Conservation (phyloP, 2,888 invertebrate species). For the Apotomis turbidana region DNA sequence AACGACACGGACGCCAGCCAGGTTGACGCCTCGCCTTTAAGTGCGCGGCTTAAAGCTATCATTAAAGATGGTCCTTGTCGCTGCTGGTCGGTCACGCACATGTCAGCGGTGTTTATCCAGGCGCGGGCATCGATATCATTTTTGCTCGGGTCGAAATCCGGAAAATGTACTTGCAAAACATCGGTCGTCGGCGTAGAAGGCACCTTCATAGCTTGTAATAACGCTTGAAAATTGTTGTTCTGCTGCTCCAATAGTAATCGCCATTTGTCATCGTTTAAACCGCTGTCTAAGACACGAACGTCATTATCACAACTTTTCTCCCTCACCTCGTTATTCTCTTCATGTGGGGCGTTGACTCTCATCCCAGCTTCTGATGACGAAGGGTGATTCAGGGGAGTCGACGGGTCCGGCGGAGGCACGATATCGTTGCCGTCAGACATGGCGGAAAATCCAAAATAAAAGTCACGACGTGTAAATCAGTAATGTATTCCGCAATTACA, state of each 20-base stretch:
- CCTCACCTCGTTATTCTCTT: too few species aligned
- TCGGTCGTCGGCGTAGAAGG: neutral
- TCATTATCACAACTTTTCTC: too few species aligned
- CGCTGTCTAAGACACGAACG: too few species aligned
- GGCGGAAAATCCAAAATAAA: slow-evolving; percentile 1
- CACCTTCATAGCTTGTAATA: neutral
- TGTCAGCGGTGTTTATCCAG: neutral
- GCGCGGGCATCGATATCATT: neutral
- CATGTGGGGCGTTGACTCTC: too few species aligned
- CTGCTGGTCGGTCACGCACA: neutral
- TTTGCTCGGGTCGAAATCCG: neutral
- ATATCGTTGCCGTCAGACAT: neutral
- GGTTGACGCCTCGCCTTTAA: slow-evolving; percentile 26
- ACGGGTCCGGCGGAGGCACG: neutral
- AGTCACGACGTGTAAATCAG: neutral
- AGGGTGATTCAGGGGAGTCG: neutral
- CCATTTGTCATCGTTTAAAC: neutral
- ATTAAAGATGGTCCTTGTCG: slow-evolving; percentile 24
- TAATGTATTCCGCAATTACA: neutral
- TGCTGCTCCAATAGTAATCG: neutral
- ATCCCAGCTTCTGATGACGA: too few species aligned
- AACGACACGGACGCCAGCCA: slow-evolving; percentile 28
- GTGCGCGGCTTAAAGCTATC: slow-evolving; percentile 26
- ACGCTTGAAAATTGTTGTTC: neutral
- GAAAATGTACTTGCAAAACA: neutral